Evolutionary conservation across 1,140 invertebrate genomes (phyloP), one percentile per base, ranked within the genome.

Genomic region (Temnothorax longispinosus): DNA sequence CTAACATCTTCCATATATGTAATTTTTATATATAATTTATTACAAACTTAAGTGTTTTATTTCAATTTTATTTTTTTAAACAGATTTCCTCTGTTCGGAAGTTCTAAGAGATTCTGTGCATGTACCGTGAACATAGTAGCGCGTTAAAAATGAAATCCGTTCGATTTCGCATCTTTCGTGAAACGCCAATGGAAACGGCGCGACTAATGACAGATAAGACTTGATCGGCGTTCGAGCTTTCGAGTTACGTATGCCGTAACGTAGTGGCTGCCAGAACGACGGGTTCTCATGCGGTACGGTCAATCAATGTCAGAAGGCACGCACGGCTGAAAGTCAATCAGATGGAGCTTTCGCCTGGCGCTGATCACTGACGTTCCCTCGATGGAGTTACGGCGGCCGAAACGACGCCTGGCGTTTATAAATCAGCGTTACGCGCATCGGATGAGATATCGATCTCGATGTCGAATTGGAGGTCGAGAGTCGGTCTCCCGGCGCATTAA

Each of bases 291-390:
- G 62, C 54, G 44, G 32, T 27, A 50, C 60, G 13, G 76, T 89
- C 89, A 88, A 92, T 93, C 92, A 91, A 90, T 87, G 89, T 90
- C 87, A 87, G 88, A 89, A 90, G 75, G 52, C 89, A 88, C 84
- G 89, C 89, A 86, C 78, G 75, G 75, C 64, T 89, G 87, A 92
- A 92, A 93, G 88, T 88, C 89, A 92, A 94, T 93, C 89, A 91
- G 65, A 86, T 72, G 82, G 58, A 85, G 87, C 85, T 93, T 93
- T 86, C 90, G 89, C 80, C 21, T 27, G 74, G 56, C 71, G 47
- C 13, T 35, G 58, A 84, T 84, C 80, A 75, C n/a, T 81, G 78
- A 71, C 78, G 65, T 47, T 84, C 5, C 44, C 41, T 69, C 11
- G 69, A 75, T 84, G 27, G 18, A 60, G 80, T 82, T 74, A 60